Evolutionary conservation across 1,140 invertebrate species (phyloP).

Genomic region (Aphis craccivora): DNA sequence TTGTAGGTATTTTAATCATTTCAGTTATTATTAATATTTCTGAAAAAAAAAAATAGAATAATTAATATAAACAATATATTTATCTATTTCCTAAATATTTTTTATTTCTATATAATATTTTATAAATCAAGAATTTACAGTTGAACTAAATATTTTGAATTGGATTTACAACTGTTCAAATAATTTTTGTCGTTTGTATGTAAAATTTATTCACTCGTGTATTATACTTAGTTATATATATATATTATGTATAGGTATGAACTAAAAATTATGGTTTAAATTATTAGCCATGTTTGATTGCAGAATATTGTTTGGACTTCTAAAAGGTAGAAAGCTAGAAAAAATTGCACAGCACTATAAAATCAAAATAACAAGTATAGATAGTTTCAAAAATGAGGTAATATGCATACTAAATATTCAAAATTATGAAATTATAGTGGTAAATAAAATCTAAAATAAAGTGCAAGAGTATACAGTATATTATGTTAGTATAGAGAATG

Average conservation of each 20-base stretch:
- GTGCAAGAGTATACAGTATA: not conserved
- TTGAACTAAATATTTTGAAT: not conserved
- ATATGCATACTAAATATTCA: not conserved
- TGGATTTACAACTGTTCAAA: not conserved
- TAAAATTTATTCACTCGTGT: not conserved
- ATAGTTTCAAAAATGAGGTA: not conserved
- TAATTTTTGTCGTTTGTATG: not conserved
- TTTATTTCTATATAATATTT: not conserved
- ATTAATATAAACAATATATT: not conserved
- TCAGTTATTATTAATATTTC: not conserved
- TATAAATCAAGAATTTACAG: not conserved
- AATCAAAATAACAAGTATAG: not conserved
- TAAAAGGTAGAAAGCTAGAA: not conserved
- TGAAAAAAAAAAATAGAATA: not conserved
- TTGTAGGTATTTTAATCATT: not conserved
- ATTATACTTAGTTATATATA: not conserved
- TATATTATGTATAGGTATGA: too few species aligned
- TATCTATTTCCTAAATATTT: not conserved
- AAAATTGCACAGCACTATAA: not conserved
- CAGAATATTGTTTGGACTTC: not conserved
- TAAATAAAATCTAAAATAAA: slow-evolving; percentile 1
- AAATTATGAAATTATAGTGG: not conserved
- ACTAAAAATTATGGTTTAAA: not conserved
- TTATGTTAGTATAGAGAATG: not conserved
- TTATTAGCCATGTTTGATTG: not conserved